Percentiles rank a stretch among this genome's conserved stretches.
These are phyloP conservation scores for Tupiocoris notatus DNA, from an alignment of 2,888 invertebrate genomes.

Conservation along the genomic window DNA sequence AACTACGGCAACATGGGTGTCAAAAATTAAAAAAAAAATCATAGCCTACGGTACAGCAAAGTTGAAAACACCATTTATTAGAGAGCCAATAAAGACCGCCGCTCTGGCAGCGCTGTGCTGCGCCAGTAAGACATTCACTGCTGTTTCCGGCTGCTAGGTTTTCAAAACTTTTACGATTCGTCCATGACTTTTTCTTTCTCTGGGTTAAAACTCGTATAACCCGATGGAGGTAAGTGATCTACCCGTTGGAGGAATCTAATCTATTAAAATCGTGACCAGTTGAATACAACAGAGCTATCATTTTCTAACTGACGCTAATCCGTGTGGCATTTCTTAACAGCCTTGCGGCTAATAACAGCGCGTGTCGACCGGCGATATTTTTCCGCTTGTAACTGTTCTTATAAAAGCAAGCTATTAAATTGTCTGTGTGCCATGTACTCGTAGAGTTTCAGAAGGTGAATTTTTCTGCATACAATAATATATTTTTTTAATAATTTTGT, in stretches of 20 bases:
- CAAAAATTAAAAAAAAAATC: no score
- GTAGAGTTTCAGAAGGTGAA: no score
- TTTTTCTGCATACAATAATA: no score
- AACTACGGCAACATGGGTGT: no score
- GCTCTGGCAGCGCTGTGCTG: background rate
- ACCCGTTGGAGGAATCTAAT: conserved; percentile 22
- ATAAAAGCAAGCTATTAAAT: no score
- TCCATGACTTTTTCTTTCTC: conserved; percentile 29
- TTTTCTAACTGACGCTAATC: conserved; percentile 10
- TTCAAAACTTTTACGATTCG: conserved; percentile 25
- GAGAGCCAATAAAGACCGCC: no score
- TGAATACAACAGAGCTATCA: conserved; percentile 25
- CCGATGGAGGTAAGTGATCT: conserved; percentile 7
- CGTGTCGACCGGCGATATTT: background rate
- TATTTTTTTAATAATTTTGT: no score
- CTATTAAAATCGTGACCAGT: conserved; percentile 35
- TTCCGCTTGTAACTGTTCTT: background rate
- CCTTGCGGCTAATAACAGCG: background rate
- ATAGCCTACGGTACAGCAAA: no score
- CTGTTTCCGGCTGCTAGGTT: conserved; percentile 4
- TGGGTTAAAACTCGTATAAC: background rate
- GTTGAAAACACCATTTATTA: no score
- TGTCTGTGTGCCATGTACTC: no score
- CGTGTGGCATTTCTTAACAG: conserved; percentile 2
- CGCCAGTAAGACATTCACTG: background rate